Conservation (phyloP, 2,113 vertebrate species). For the Turdus rufiventris region DNA sequence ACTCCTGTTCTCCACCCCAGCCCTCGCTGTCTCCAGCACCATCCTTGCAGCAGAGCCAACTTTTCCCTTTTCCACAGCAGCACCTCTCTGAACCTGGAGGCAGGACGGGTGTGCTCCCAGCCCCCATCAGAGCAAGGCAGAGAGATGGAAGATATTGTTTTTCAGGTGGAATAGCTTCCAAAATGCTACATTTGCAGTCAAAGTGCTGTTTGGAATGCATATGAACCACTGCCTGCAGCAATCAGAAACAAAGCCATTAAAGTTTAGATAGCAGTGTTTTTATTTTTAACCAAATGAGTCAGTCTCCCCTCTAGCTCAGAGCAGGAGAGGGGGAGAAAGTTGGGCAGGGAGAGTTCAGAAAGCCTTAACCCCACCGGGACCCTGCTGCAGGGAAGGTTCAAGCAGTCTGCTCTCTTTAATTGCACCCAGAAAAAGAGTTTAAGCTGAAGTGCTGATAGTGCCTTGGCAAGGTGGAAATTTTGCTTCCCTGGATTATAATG, state of each 20-base stretch:
- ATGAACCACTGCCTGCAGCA: conserved; percentile 56
- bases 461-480: not conserved
- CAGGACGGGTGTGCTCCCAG: not conserved
- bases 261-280: conserved; percentile 64
- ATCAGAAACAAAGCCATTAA: conserved; percentile 64
- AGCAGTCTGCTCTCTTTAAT: not conserved
- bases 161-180: conserved; percentile 55
- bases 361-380: not conserved
- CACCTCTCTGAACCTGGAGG: not conserved
- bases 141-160: conserved; percentile 24
- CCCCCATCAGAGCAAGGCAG: not conserved
- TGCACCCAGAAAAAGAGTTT: conserved; percentile 9
- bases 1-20: not conserved
- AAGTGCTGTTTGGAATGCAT: conserved; percentile 54
- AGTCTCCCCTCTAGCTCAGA: conserved; percentile 45
- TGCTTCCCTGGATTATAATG: not conserved
- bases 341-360: conserved; percentile 27
- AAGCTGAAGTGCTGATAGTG: not conserved
- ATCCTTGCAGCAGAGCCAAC: not conserved
- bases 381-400: not conserved
- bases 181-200: conserved; percentile 48
- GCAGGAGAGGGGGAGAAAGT: not conserved
- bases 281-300: conserved; percentile 75
- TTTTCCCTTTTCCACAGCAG: not conserved
- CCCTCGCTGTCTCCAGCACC: not conserved